These are phyloP conservation scores for Epinotia brunnichana DNA, from an alignment of 2,888 invertebrate genomes.

Conservation along the genomic window DNA sequence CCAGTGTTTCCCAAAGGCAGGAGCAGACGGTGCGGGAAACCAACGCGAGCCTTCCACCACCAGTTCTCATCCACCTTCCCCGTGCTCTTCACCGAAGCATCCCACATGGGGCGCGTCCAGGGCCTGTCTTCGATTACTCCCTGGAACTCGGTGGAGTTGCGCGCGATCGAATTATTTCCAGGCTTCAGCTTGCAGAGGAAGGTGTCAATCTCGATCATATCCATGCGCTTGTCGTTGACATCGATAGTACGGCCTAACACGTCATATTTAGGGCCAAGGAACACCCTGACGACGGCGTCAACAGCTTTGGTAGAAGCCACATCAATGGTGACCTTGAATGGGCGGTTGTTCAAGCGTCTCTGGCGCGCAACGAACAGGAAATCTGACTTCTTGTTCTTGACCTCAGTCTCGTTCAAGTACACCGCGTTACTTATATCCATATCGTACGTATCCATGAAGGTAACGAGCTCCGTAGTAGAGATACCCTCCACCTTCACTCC, in stretches of 20 bases:
- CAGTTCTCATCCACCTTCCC: conserved; percentile 74
- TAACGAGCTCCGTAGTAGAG: conserved; percentile 85
- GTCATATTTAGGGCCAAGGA: conserved; percentile 88
- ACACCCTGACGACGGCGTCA: conserved; percentile 86
- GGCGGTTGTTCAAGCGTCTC: conserved; percentile 86
- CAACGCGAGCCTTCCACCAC: conserved; percentile 80
- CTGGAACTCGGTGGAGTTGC: conserved; percentile 87
- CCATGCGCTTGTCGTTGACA: conserved; percentile 72
- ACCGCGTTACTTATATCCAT: conserved; percentile 86
- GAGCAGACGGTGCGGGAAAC: conserved; percentile 88
- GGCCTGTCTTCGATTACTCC: conserved; percentile 85
- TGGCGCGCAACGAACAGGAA: conserved; percentile 82
- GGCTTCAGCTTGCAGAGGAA: conserved; percentile 85
- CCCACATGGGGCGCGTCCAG: conserved; percentile 67
- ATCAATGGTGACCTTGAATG: conserved; percentile 84
- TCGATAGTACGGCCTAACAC: conserved; percentile 83
- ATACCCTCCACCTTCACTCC: conserved; percentile 86
- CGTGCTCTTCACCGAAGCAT: conserved; percentile 54
- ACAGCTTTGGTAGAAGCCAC: conserved; percentile 82
- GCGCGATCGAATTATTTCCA: conserved; percentile 87
- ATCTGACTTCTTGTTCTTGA: conserved; percentile 77
- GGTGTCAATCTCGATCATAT: conserved; percentile 78
- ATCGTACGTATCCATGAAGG: conserved; percentile 88
- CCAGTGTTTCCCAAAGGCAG: conserved; percentile 87
- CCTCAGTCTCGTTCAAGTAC: conserved; percentile 76